Conservation (phyloP, 2,888 invertebrate species). For the Pteria penguin region DNA sequence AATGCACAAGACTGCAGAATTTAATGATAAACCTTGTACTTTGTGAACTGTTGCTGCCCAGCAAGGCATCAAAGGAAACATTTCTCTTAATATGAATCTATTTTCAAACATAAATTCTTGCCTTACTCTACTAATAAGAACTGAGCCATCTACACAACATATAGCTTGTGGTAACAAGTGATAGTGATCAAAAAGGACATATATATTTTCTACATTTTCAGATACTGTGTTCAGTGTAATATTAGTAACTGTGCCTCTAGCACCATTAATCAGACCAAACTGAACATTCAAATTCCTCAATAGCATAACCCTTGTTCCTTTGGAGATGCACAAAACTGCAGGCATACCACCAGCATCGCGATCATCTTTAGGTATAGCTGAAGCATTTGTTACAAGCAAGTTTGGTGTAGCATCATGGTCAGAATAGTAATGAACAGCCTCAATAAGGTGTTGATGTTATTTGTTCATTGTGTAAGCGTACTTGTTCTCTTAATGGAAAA, state of each 20-base stretch:
- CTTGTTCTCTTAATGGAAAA: slow-evolving; percentile 12
- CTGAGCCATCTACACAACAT: too few species aligned
- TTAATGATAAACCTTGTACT: slow-evolving; percentile 22
- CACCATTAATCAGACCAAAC: slow-evolving; percentile 43
- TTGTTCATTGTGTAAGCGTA: slow-evolving; percentile 9
- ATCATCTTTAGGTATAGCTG: slow-evolving; percentile 45
- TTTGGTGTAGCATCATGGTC: slow-evolving; percentile 9
- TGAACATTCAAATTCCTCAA: slow-evolving; percentile 34
- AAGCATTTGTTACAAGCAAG: background rate
- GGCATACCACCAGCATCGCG: slow-evolving; percentile 44
- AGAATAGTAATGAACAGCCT: slow-evolving; percentile 21
- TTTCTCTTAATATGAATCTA: slow-evolving; percentile 11
- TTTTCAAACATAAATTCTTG: slow-evolving; percentile 24
- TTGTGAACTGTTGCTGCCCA: slow-evolving; percentile 29
- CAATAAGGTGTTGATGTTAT: background rate
- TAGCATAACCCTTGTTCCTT: slow-evolving; percentile 41
- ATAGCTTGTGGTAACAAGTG: too few species aligned
- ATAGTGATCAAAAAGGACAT: too few species aligned
- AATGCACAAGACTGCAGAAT: slow-evolving; percentile 8
- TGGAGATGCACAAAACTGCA: slow-evolving; percentile 20
- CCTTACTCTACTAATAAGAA: background rate
- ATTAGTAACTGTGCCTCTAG: slow-evolving; percentile 33
- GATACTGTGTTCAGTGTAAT: too few species aligned
- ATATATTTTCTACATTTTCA: too few species aligned
- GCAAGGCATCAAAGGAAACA: slow-evolving; percentile 14